Conservation (phyloP, 2,888 invertebrate genomes). For the Agrypnus murinus region DNA sequence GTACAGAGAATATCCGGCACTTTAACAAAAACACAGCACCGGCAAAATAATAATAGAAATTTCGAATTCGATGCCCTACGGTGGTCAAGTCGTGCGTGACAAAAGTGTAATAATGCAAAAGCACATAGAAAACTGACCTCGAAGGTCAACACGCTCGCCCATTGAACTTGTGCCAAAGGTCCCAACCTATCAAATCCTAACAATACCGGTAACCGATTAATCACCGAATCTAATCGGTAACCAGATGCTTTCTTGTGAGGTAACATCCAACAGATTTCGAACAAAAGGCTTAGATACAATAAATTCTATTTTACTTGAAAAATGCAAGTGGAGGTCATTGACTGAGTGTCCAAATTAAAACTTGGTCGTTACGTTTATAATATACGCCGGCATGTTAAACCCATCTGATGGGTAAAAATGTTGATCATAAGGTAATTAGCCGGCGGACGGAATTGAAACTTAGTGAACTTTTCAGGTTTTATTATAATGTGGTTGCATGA, state of each 20-base stretch:
- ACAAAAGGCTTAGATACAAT: background rate
- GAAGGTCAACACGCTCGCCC: background rate
- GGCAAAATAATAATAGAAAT: background rate
- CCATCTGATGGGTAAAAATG: conserved; percentile 7
- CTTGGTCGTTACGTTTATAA: background rate
- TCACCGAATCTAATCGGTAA: conserved; percentile 32
- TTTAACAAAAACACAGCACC: no score
- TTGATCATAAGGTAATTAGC: conserved; percentile 14
- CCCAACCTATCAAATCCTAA: conserved; percentile 26
- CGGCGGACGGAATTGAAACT: background rate
- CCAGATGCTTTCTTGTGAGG: conserved; percentile 20
- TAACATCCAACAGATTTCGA: conserved; percentile 1
- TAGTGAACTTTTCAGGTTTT: background rate
- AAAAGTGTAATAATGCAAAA: background rate
- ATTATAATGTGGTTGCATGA: background rate
- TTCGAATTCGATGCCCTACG: background rate
- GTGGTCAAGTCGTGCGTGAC: background rate
- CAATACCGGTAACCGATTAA: conserved; percentile 31
- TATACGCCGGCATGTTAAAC: background rate
- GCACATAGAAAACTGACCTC: conserved; percentile 17
- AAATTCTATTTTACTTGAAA: no score
- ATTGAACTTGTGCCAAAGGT: conserved; percentile 13
- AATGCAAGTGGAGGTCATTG: conserved; percentile 15
- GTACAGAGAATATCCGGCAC: no score
- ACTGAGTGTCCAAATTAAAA: conserved; percentile 22